Evolutionary conservation across 2,113 vertebrate species (phyloP).

Genomic region (Hyaena hyaena): DNA sequence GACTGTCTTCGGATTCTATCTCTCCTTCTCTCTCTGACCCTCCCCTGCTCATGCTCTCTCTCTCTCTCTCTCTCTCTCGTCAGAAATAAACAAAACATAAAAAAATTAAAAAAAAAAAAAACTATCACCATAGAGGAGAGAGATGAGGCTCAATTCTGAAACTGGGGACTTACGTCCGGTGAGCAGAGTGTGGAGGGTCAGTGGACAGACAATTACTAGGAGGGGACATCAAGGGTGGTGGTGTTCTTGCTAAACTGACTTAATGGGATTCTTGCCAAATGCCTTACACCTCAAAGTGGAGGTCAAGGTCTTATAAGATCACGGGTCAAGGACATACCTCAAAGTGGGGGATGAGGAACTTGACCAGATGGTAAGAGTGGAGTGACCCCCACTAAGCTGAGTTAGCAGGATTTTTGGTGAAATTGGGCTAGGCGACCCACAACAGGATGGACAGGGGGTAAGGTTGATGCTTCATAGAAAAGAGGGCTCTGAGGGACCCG

Average conservation of each 20-base stretch:
- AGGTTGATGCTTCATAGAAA: neutral
- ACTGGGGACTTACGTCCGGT: accelerated
- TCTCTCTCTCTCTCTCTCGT: too few relatives aligned
- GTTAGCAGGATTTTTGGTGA: neutral
- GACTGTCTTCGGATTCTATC: too few relatives aligned
- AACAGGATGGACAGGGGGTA: neutral
- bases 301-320: neutral
- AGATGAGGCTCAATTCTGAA: neutral
- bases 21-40: too few relatives aligned
- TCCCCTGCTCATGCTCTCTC: too few relatives aligned
- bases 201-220: neutral
- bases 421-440: neutral
- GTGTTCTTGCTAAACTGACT: neutral
- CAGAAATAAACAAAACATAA: too few relatives aligned
- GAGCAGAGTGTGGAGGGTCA: neutral
- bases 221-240: neutral
- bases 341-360: neutral
- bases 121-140: neutral
- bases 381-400: neutral
- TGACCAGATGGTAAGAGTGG: neutral
- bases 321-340: neutral
- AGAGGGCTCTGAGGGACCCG: too few relatives aligned
- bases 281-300: neutral
- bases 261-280: neutral
- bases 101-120: too few relatives aligned